Evolutionary conservation across 2,888 invertebrate species (phyloP).

Genomic region (Diplolepis rosae): DNA sequence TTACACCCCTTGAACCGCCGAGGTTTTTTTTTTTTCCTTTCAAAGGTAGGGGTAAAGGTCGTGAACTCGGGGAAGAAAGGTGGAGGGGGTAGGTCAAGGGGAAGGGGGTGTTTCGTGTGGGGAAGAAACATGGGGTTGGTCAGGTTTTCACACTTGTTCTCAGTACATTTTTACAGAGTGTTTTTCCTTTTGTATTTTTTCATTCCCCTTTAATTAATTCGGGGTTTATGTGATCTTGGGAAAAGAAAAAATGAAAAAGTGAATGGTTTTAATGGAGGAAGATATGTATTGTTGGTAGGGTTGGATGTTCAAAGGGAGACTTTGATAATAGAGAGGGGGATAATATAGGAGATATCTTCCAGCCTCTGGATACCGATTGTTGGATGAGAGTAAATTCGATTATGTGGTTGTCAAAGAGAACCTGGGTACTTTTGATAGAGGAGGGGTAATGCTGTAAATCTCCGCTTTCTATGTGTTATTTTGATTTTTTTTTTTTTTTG

Average conservation of each 20-base stretch:
- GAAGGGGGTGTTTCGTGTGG: background rate
- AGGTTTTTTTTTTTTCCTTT: no score
- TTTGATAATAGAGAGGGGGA: slow-evolving; percentile 4
- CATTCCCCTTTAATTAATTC: slow-evolving; percentile 19
- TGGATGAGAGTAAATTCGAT: slow-evolving; percentile 19
- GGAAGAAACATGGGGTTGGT: background rate
- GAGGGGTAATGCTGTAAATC: background rate
- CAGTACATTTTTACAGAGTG: background rate
- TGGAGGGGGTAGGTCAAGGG: background rate
- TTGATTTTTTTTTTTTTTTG: background rate
- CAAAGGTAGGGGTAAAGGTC: background rate
- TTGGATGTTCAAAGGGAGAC: slow-evolving; percentile 16
- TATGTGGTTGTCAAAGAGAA: slow-evolving; percentile 23
- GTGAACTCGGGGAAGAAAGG: background rate
- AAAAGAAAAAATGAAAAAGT: slow-evolving; percentile 24
- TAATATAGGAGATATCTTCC: slow-evolving; percentile 19
- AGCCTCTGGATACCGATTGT: slow-evolving; percentile 18
- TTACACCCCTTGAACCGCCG: background rate
- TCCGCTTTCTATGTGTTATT: background rate
- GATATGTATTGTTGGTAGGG: slow-evolving; percentile 1
- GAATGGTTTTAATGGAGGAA: slow-evolving; percentile 17
- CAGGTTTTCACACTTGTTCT: background rate
- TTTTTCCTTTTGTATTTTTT: slow-evolving; percentile 26
- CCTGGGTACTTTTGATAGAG: background rate
- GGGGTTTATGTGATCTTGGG: background rate